phyloP scores from a whole-genome alignment of 2,888 invertebrate genomes.

The Embidobia sp. region DNA sequence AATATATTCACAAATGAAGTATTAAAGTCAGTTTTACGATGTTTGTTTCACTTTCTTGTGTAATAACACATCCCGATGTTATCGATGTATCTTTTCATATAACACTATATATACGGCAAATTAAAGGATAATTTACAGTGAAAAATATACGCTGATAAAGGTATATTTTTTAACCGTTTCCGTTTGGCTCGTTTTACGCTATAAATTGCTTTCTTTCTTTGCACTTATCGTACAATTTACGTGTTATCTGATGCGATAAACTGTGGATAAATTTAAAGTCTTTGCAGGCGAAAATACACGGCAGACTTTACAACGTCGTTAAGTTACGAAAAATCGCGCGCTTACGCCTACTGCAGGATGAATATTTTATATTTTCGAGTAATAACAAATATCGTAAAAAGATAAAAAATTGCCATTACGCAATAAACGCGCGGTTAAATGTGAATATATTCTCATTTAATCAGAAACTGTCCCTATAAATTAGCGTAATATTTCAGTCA shows the following conservation, averaged over 20 bases:
- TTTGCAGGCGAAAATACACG: constrained; percentile 43
- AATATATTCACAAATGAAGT: too few species aligned
- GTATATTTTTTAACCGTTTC: not conserved
- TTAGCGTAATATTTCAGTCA: too few species aligned
- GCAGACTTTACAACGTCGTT: constrained; percentile 53
- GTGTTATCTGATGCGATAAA: constrained; percentile 53
- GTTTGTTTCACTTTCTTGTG: constrained; percentile 25
- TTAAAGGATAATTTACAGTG: constrained; percentile 56
- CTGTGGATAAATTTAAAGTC: constrained; percentile 37
- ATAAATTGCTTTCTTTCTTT: constrained; percentile 50
- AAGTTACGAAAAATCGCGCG: constrained; percentile 34
- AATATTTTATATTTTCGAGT: constrained; percentile 32
- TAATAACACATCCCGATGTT: constrained; percentile 26
- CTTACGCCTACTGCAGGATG: constrained; percentile 14
- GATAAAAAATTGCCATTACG: constrained; percentile 31
- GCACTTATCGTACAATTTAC: constrained; percentile 54
- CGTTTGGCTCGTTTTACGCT: constrained; percentile 4
- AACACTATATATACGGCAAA: constrained; percentile 12
- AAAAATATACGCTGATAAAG: constrained; percentile 53
- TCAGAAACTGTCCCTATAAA: too few species aligned
- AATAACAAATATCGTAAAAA: constrained; percentile 48
- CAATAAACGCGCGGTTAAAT: constrained; percentile 12
- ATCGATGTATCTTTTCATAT: constrained; percentile 35
- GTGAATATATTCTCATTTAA: constrained; percentile 19
- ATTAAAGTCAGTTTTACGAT: too few species aligned